phyloP scores from a whole-genome alignment of 2,113 vertebrate species.

The Lagopus muta region DNA sequence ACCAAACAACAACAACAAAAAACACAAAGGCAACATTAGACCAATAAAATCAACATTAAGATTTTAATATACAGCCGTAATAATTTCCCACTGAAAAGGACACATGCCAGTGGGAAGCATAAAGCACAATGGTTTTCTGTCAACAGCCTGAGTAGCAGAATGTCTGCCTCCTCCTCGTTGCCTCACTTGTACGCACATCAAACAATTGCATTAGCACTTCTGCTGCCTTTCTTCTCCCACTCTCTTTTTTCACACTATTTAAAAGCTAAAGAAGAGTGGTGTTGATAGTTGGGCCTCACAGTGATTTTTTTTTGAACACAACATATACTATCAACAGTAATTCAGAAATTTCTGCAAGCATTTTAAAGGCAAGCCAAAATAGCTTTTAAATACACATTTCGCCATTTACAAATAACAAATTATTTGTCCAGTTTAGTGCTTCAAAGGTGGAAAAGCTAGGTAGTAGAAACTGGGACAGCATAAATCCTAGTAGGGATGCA shows the following conservation, averaged over 20 bases:
- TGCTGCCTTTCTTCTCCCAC: constrained; percentile 50
- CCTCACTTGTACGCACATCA: neutral
- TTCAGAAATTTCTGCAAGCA: neutral
- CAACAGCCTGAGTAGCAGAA: neutral
- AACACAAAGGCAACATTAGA: constrained; percentile 24
- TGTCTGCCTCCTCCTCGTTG: neutral
- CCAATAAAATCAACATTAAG: constrained; percentile 14
- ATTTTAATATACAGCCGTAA: constrained; percentile 40
- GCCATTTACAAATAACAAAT: neutral
- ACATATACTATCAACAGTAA: neutral
- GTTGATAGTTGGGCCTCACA: constrained; percentile 57
- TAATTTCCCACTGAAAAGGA: constrained; percentile 18
- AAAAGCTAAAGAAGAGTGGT: constrained; percentile 31
- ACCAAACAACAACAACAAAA: neutral
- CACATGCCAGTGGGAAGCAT: neutral
- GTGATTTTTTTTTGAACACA: constrained; percentile 39
- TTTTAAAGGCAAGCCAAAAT: constrained; percentile 9
- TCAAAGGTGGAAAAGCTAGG: neutral
- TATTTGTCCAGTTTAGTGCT: neutral
- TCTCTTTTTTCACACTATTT: constrained; percentile 17
- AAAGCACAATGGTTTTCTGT: neutral
- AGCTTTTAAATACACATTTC: neutral
- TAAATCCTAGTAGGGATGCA: constrained; percentile 8
- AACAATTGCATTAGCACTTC: constrained; percentile 45
- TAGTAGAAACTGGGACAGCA: neutral